Conservation (phyloP, 2,113 vertebrate genomes). For the Crotophaga sulcirostris region DNA sequence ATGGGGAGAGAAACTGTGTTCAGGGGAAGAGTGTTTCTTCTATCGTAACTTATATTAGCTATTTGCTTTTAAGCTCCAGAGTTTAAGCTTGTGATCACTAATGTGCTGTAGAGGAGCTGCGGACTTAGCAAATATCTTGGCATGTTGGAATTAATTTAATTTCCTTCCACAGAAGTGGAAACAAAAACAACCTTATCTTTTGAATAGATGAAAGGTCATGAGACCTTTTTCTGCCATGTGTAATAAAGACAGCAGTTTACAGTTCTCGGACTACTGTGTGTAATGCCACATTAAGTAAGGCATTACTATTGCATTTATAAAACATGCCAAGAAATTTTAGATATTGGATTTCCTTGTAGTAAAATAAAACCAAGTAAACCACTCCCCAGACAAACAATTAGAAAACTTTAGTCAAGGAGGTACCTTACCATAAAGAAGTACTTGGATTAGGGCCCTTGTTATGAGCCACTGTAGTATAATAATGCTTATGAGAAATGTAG, state of each 20-base stretch:
- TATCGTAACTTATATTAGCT: background rate
- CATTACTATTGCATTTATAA: background rate
- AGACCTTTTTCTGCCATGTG: background rate
- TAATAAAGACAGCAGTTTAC: background rate
- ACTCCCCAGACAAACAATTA: background rate
- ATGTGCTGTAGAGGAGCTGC: background rate
- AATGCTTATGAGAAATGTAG: background rate
- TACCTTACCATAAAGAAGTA: background rate
- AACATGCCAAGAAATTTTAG: background rate
- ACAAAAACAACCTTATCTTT: background rate
- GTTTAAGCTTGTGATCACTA: background rate
- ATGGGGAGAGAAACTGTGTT: background rate
- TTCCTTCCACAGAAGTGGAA: background rate
- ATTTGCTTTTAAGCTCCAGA: background rate
- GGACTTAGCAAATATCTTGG: background rate
- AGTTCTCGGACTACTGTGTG: background rate
- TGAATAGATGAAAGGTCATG: background rate
- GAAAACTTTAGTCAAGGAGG: background rate
- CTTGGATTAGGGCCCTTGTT: background rate
- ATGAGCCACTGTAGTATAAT: background rate
- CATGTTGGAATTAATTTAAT: background rate
- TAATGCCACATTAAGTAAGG: background rate
- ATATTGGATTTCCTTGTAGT: background rate
- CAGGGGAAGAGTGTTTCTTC: background rate
- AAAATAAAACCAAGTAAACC: background rate